These are phyloP conservation scores for Balearica regulorum DNA, from an alignment of 2,797 vertebrate species.

Conservation along the genomic window DNA sequence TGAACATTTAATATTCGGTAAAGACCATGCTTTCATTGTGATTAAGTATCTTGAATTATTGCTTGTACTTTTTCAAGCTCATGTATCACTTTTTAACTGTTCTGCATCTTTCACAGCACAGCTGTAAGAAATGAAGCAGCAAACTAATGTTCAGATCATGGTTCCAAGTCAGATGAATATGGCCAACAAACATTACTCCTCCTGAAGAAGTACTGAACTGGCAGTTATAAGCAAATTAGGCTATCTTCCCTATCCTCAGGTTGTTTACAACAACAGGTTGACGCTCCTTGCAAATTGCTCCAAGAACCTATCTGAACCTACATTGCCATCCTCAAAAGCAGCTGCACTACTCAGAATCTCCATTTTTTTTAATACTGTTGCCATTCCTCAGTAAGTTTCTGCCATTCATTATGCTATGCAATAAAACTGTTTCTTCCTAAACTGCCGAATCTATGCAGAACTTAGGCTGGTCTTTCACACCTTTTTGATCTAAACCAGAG, in stretches of 20 bases:
- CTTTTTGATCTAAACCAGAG: not conserved
- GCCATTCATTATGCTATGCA: not conserved
- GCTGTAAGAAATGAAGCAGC: not conserved
- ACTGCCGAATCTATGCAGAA: not conserved
- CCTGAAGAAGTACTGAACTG: not conserved
- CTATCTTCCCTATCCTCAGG: not conserved
- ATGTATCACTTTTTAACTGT: not conserved
- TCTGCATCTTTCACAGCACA: not conserved
- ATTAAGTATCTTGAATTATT: conserved; percentile 4
- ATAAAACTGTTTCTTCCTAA: not conserved
- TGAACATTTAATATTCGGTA: not conserved
- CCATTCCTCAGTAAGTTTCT: not conserved
- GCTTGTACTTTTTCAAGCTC: not conserved
- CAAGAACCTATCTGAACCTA: not conserved
- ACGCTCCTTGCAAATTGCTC: not conserved
- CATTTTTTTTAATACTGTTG: not conserved
- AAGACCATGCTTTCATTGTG: not conserved
- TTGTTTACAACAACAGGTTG: not conserved
- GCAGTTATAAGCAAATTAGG: not conserved
- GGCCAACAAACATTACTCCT: not conserved
- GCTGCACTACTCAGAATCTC: not conserved
- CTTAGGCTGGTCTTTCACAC: not conserved
- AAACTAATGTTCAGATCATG: not conserved
- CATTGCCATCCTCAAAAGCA: not conserved
- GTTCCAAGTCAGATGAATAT: not conserved